These are phyloP conservation scores for Pampus argenteus DNA, from an alignment of 2,797 vertebrate species.

Conservation along the genomic window DNA sequence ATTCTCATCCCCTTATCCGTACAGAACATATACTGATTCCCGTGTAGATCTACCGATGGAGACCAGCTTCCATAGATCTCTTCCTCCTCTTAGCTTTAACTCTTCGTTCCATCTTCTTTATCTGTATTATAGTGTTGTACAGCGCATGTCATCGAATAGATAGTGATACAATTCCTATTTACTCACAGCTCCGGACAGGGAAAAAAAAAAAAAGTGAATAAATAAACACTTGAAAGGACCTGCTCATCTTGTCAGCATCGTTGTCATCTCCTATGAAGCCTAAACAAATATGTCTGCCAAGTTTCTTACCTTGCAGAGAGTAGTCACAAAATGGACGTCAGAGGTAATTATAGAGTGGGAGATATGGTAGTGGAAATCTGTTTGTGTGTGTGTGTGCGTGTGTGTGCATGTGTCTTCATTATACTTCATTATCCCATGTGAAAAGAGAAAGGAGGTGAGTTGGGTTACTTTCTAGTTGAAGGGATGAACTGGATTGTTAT, in stretches of 20 bases:
- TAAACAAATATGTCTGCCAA: constrained; percentile 71
- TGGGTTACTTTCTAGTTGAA: constrained; percentile 23
- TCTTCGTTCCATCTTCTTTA: constrained; percentile 9
- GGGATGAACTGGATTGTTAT: constrained; percentile 9
- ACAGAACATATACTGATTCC: constrained; percentile 2
- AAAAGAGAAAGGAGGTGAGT: constrained; percentile 48
- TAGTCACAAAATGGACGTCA: constrained; percentile 70
- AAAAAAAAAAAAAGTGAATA: constrained; percentile 46
- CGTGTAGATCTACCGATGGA: neutral
- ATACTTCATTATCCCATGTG: constrained; percentile 31
- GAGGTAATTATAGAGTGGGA: constrained; percentile 75
- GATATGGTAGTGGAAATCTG: constrained; percentile 52
- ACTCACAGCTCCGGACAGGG: constrained; percentile 64
- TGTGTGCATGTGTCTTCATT: constrained; percentile 24
- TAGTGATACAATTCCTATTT: constrained; percentile 50
- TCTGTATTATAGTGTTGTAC: constrained; percentile 6
- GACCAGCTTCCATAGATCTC: neutral
- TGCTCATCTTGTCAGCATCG: constrained; percentile 65
- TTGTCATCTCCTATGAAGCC: constrained; percentile 74
- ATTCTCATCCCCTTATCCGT: neutral
- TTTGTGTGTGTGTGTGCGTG: constrained; percentile 9
- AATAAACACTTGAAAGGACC: constrained; percentile 72
- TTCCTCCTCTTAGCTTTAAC: constrained; percentile 16
- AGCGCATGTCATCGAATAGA: constrained; percentile 26
- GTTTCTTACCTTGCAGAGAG: constrained; percentile 45